These are phyloP conservation scores for Xanthia togata DNA, from an alignment of 2,888 invertebrate genomes.

Conservation along the genomic window DNA sequence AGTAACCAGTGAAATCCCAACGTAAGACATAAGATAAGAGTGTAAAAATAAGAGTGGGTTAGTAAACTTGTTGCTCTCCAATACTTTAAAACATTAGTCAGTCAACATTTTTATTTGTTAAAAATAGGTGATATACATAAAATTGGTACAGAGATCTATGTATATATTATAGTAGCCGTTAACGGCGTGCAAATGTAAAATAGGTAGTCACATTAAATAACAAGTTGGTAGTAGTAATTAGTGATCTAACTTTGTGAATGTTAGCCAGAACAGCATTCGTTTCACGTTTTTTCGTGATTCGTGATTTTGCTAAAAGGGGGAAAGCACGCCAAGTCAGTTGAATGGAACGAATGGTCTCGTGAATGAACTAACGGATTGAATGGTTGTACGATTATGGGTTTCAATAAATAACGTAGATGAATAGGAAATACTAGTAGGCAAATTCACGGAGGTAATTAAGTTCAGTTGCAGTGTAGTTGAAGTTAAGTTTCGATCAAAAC, in stretches of 20 bases:
- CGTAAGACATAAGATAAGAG: no score
- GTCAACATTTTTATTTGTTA: no score
- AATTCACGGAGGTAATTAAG: no score
- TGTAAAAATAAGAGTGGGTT: no score
- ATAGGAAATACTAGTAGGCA: not conserved
- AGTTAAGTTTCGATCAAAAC: not conserved
- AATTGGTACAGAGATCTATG: no score
- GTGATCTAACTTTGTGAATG: not conserved
- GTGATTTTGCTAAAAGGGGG: conserved; percentile 42
- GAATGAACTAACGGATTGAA: not conserved
- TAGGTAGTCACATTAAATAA: not conserved
- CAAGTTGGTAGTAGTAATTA: not conserved
- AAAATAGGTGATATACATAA: no score
- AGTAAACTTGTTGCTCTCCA: no score
- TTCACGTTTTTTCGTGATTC: conserved; percentile 16
- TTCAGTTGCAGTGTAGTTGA: not conserved
- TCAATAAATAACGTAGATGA: not conserved
- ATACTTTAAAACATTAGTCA: not conserved
- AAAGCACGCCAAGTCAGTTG: not conserved
- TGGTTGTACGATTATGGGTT: not conserved
- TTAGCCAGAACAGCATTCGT: not conserved
- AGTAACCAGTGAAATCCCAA: not conserved
- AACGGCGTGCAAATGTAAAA: no score
- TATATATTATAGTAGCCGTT: no score
- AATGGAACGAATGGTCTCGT: conserved; percentile 19